phyloP scores from a whole-genome alignment of 2,113 vertebrate genomes.

The Pomatorhinus ruficollis region DNA sequence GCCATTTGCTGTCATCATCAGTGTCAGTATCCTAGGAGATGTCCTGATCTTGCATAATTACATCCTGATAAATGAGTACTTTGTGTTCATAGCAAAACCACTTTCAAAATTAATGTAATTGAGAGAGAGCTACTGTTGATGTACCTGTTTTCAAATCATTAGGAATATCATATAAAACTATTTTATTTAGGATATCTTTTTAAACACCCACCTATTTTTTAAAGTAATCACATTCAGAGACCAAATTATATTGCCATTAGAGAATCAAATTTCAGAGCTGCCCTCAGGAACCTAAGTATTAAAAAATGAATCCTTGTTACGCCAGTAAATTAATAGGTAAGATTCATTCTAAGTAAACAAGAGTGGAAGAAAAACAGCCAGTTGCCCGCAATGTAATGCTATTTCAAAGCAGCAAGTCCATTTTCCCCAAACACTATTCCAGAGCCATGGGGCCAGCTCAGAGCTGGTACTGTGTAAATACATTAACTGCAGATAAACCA shows the following conservation, averaged over 20 bases:
- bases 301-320: not conserved
- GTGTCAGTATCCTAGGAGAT: constrained; percentile 67
- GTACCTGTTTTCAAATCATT: not conserved
- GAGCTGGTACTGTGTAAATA: not conserved
- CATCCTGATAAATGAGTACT: constrained; percentile 42
- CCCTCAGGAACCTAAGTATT: not conserved
- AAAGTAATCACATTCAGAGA: not conserved
- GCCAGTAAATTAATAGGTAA: not conserved
- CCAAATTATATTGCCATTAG: not conserved
- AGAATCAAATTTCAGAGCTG: not conserved
- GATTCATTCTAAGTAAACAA: not conserved
- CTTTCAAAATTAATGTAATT: constrained; percentile 37
- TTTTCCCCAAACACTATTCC: not conserved
- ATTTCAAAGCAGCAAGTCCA: not conserved
- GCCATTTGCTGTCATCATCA: constrained; percentile 33
- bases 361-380: not conserved
- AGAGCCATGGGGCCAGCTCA: not conserved
- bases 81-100: constrained; percentile 35
- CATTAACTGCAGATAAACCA: not conserved
- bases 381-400: not conserved
- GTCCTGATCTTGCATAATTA: constrained; percentile 46
- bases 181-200: not conserved
- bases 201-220: not conserved
- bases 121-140: not conserved
- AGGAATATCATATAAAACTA: not conserved